A percentile compares a stretch with the other conserved stretches of the same genome.
Evolutionary conservation across 2,113 vertebrate genomes (phyloP).

Genomic region (Irena cyanogastra): DNA sequence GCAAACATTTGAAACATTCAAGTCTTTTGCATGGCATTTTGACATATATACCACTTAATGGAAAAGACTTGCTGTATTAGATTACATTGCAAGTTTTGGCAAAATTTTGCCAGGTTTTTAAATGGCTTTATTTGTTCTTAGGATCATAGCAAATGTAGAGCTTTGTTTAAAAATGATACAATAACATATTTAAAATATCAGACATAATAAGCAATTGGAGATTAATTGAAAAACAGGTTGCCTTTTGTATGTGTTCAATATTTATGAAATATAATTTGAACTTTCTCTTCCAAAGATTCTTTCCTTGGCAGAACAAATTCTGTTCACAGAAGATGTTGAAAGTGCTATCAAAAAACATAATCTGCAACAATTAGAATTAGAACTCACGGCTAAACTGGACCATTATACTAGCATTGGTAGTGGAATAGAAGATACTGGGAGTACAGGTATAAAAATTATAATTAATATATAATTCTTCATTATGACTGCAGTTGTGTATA

Average conservation of each 20-base stretch:
- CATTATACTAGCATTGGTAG: conserved; percentile 87
- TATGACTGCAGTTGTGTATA: not conserved
- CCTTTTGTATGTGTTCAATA: not conserved
- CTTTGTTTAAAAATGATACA: not conserved
- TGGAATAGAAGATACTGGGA: conserved; percentile 69
- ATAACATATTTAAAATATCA: not conserved
- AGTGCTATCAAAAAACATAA: conserved; percentile 78
- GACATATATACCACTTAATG: not conserved
- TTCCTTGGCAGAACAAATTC: conserved; percentile 93
- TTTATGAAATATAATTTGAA: not conserved
- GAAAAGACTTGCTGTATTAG: not conserved
- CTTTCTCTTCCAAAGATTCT: conserved; percentile 79
- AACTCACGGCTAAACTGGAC: conserved; percentile 86
- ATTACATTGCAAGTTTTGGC: not conserved
- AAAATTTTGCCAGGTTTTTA: not conserved
- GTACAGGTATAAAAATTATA: conserved; percentile 69
- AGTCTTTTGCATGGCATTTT: not conserved
- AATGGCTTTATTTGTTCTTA: not conserved
- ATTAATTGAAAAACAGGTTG: not conserved
- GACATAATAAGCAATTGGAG: not conserved
- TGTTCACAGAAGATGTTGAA: conserved; percentile 95
- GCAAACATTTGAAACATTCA: not conserved
- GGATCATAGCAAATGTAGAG: not conserved
- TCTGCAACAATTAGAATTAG: conserved; percentile 85
- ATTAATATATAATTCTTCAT: not conserved